Conservation (phyloP, 2,888 invertebrate genomes). For the Dascillus cervinus region DNA sequence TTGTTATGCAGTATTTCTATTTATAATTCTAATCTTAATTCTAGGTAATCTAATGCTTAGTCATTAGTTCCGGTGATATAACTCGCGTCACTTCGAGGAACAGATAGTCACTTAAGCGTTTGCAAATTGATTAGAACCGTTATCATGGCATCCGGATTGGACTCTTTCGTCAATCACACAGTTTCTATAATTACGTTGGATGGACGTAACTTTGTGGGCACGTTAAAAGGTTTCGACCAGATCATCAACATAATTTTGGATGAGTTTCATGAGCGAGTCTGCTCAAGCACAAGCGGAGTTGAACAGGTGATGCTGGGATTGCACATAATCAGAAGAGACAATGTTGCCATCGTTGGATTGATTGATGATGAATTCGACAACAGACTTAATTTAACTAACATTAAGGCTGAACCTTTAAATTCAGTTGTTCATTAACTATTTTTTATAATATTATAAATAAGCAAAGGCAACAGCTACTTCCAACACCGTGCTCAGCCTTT, state of each 20-base stretch:
- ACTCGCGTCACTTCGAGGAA: too few species aligned
- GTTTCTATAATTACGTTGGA: constrained; percentile 95
- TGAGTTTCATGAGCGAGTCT: constrained; percentile 98
- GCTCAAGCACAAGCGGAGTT: constrained; percentile 84
- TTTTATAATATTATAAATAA: not conserved
- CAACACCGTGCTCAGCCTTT: too few species aligned
- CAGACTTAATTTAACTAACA: constrained; percentile 67
- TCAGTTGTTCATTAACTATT: constrained; percentile 63
- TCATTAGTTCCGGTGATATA: too few species aligned
- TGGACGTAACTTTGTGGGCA: constrained; percentile 94
- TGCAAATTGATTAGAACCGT: too few species aligned
- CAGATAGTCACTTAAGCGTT: too few species aligned
- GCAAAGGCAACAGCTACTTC: too few species aligned
- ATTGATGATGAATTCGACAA: constrained; percentile 79
- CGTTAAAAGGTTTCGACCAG: constrained; percentile 97
- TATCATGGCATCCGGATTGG: constrained; percentile 74
- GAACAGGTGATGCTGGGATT: constrained; percentile 93
- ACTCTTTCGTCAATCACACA: constrained; percentile 82
- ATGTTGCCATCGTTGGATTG: constrained; percentile 84
- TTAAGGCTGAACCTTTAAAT: constrained; percentile 77
- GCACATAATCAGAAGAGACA: constrained; percentile 97
- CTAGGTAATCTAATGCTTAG: too few species aligned
- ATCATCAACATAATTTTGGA: constrained; percentile 98
- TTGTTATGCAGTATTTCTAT: too few species aligned
- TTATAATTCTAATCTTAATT: too few species aligned